Percentiles rank a stretch among this genome's conserved stretches.
These are phyloP conservation scores for Ditylenchus dipsaci DNA, from an alignment of 1,140 invertebrate species.

Conservation along the genomic window DNA sequence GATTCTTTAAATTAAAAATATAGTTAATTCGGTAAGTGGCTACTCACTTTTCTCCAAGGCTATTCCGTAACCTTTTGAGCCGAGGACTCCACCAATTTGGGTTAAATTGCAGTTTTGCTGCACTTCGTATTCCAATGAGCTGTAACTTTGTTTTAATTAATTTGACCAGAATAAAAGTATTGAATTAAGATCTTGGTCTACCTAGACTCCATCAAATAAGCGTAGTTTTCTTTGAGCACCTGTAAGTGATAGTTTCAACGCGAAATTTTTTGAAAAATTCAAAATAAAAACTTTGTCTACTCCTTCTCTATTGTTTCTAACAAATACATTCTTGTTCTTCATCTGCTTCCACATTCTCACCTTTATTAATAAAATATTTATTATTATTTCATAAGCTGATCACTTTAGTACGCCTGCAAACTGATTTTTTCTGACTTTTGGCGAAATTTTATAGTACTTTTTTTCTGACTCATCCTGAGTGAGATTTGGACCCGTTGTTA, in stretches of 20 bases:
- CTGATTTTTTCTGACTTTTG: no score
- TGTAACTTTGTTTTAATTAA: constrained; percentile 58
- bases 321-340: constrained; percentile 80
- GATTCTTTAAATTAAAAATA: constrained; percentile 34
- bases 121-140: constrained; percentile 89
- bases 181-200: background rate
- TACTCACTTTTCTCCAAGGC: constrained; percentile 56
- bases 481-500: no score
- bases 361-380: no score
- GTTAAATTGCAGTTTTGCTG: constrained; percentile 94
- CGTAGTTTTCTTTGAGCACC: constrained; percentile 83
- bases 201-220: constrained; percentile 90
- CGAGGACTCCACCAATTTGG: constrained; percentile 88
- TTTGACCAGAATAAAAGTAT: background rate
- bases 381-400: no score
- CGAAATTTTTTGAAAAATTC: no score
- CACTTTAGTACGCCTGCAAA: no score
- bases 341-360: constrained; percentile 91
- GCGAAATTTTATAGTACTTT: no score
- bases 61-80: constrained; percentile 76
- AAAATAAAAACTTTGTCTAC: constrained; percentile 64
- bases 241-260: no score
- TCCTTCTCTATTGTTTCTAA: constrained; percentile 80
- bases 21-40: background rate
- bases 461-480: no score